These are phyloP conservation scores for Nesoenas mayeri DNA, from an alignment of 2,113 vertebrate species.

Conservation along the genomic window DNA sequence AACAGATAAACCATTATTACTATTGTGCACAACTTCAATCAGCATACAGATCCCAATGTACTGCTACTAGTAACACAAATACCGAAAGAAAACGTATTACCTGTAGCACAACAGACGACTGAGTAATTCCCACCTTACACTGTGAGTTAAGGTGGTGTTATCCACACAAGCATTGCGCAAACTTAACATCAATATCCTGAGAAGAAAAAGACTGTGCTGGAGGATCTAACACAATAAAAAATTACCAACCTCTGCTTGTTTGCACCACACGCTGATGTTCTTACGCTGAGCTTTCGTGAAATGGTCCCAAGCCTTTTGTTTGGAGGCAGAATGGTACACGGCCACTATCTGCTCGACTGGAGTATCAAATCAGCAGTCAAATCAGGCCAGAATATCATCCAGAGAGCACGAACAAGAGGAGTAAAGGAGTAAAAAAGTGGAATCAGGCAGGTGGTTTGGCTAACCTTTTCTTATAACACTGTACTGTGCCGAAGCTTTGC, in stretches of 20 bases:
- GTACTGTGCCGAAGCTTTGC: slow-evolving; percentile 9
- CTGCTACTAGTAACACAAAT: not conserved
- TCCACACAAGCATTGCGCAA: slow-evolving; percentile 29
- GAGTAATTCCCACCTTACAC: slow-evolving; percentile 26
- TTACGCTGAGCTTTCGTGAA: slow-evolving; percentile 99
- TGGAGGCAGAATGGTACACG: slow-evolving; percentile 98
- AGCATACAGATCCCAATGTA: not conserved
- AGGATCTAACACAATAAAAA: slow-evolving; percentile 67
- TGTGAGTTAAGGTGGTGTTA: slow-evolving; percentile 56
- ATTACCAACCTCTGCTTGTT: slow-evolving; percentile 97
- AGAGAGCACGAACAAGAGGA: slow-evolving; percentile 85
- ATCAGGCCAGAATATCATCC: slow-evolving; percentile 82
- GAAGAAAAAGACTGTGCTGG: slow-evolving; percentile 56
- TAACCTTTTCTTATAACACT: slow-evolving; percentile 46
- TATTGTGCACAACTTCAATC: not conserved
- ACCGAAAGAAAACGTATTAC: slow-evolving; percentile 43
- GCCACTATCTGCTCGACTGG: slow-evolving; percentile 99
- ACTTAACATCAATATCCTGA: slow-evolving; percentile 70
- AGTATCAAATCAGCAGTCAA: slow-evolving; percentile 76
- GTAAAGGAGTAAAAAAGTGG: slow-evolving; percentile 91
- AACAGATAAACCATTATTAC: not conserved
- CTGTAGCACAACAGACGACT: slow-evolving; percentile 27
- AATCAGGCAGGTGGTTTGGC: slow-evolving; percentile 84
- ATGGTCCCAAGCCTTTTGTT: slow-evolving; percentile 99
- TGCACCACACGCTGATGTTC: slow-evolving; percentile 99